Evolutionary conservation across 2,113 vertebrate genomes (phyloP).

Genomic region (Scomber colias): DNA sequence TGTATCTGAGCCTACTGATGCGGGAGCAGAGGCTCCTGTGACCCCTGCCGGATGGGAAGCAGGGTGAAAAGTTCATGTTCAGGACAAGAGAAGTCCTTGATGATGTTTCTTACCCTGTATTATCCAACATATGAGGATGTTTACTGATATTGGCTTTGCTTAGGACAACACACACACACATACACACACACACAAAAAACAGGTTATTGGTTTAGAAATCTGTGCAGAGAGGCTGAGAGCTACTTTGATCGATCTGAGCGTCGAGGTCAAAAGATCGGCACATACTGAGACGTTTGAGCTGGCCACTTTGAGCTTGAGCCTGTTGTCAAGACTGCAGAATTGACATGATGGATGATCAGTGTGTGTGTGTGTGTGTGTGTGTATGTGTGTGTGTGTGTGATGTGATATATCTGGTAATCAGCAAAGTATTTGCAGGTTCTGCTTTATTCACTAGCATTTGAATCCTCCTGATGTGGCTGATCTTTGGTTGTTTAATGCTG

Average conservation of each 20-base stretch:
- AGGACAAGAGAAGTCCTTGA: no score
- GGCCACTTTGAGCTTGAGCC: conserved; percentile 13
- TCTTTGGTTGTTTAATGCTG: no score
- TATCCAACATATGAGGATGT: conserved; percentile 24
- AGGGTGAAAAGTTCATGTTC: no score
- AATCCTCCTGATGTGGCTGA: no score
- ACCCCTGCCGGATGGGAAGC: no score
- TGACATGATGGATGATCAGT: conserved; percentile 22
- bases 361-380: background rate
- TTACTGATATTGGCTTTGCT: conserved; percentile 8
- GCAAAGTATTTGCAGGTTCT: conserved; percentile 12
- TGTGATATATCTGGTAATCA: conserved; percentile 19
- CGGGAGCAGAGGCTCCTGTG: no score
- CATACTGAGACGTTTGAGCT: conserved; percentile 27
- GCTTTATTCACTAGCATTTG: no score
- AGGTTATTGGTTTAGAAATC: conserved; percentile 35
- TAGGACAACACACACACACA: background rate
- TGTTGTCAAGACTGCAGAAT: conserved; percentile 14
- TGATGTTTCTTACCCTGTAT: background rate
- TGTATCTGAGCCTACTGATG: no score
- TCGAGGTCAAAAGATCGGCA: conserved; percentile 63
- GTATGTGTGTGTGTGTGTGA: background rate
- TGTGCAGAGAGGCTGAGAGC: conserved; percentile 36
- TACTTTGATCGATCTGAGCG: conserved; percentile 50
- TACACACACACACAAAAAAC: background rate